Evolutionary conservation across 2,797 vertebrate species (phyloP), one percentile per base, ranked within the genome.

Genomic region (Tapera naevia): DNA sequence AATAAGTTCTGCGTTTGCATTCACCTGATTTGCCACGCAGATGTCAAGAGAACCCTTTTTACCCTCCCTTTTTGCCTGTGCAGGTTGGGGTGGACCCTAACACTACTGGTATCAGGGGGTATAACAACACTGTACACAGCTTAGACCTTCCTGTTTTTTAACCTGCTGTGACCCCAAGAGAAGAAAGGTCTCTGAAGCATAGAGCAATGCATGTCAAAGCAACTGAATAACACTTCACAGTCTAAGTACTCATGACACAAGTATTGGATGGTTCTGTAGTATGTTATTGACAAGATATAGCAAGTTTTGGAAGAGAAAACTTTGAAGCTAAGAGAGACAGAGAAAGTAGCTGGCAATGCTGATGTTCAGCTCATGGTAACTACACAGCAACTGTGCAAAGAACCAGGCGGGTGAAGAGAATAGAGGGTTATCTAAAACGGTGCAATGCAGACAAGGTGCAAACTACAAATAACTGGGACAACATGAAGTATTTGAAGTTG

Each of bases 311-410:
- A 93, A 91, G 88, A 71, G 32, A 57, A 84, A 86, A 86, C 62
- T 61, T 80, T 48, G 80, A 65, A 50, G 28, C 66, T 21, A n/a
- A n/a, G 43, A 64, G 85, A 94, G 95, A n/a, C n/a, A 96, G 84
- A 45, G 58, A 74, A 80, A 95, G 80, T 74, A 90, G 71, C 83
- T 85, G 87, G 92, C 57, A 13, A 88, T 2, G 14, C 33, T 80
- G 43, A 39, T 61, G 60, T 51, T 91, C 64, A 83, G 80, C 46
- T 86, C 71, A 48, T 74, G 71, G 69, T 86, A 87, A 87, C 86
- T 71, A 76, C 41, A 8, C 60, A 70, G 35, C 54, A 94, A 81
- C 23, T 43, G 51, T 62, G 82, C 43, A 82, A 90, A 91, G 51
- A 89, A 41, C 46, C 32, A 61, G 14, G 17, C 30, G 51, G 21